Base-by-base conservation (phyloP, 2,113 vertebrate genomes). In the Apteryx mantelli region DNA sequence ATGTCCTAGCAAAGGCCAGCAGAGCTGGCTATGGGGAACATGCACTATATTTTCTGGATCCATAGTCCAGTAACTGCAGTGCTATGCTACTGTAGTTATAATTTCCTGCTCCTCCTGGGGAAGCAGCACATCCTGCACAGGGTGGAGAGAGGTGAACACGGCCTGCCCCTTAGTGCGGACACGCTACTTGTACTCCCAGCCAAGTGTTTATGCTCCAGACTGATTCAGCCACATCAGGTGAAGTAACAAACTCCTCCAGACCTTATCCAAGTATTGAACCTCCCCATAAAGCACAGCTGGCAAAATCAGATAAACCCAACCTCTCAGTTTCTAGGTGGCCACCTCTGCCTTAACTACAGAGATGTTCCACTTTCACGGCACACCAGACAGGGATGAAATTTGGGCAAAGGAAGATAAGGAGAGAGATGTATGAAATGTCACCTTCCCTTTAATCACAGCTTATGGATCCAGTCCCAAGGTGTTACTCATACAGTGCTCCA, bases 381-480 rank as follows among this genome's bases (percentile, higher is more conserved):
- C 77, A 85, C 14, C 0, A 0, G 28, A 30, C 30, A 71, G 64
- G 11, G 42, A 87, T 48, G 21, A 86, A 88, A 95, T 46, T 48
- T 60, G 64, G 25, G 60, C 56, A 68, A 91, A 60, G 60, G 44
- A 90, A 90, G 75, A 50, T 94, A 71, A 95, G 58, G 63, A 13
- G 55, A 92, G 93, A 94, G 32, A 24, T 60, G 12, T 77, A 96
- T 38, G 46, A 89, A 96, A 88, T 93, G 93, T 96, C 97, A 97
- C 78, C 93, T 97, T 96, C 78, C 42, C 84, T 74, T 78, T 95
- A 96, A 96, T 95, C 85, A 5, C 84, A 86, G 82, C 82, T 97
- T 97, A 97, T 22, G 60, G 85, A 95, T 91, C 71, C 50, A 32
- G 55, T 40, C 88, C 60, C 7, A 7, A 83, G 82, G 75, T 0